Conservation (phyloP, 2,888 invertebrate species). For the Bellardia bayeri region DNA sequence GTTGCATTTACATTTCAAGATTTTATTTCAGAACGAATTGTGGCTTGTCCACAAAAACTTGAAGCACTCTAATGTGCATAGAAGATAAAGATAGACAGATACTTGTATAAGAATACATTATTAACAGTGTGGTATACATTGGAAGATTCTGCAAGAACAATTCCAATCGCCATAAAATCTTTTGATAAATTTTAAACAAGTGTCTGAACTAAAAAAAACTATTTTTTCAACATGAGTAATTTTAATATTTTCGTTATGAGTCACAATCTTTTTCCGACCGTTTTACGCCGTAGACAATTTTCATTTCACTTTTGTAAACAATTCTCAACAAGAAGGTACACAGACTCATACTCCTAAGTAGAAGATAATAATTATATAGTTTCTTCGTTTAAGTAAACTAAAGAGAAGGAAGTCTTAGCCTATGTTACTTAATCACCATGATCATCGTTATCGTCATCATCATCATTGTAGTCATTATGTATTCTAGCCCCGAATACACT, state of each 20-base stretch:
- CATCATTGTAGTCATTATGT: slow-evolving; percentile 17
- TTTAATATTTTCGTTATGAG: slow-evolving; percentile 56
- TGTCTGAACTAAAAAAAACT: slow-evolving; percentile 6
- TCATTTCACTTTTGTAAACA: not conserved
- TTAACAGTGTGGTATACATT: slow-evolving; percentile 7
- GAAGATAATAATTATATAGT: not conserved
- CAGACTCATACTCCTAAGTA: not conserved
- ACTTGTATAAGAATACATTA: not conserved
- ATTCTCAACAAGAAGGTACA: not conserved
- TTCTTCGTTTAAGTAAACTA: slow-evolving; percentile 2
- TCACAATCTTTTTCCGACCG: slow-evolving; percentile 5
- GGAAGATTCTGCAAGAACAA: not conserved
- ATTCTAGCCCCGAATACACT: slow-evolving; percentile 3
- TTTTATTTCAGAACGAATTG: too few relatives aligned
- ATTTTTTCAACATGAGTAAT: slow-evolving; percentile 51
- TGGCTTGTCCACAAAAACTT: too few relatives aligned
- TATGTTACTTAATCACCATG: not conserved
- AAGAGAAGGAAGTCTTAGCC: not conserved
- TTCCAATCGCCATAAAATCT: slow-evolving; percentile 25
- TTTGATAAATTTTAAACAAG: slow-evolving; percentile 26
- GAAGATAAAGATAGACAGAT: not conserved
- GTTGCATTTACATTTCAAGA: too few relatives aligned
- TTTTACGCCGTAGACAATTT: not conserved
- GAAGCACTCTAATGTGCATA: not conserved
- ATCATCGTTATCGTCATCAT: slow-evolving; percentile 5